Percentiles rank a stretch among this genome's conserved stretches.
Evolutionary conservation across 2,113 vertebrate genomes (phyloP).

Genomic region (Cepphus grylle): DNA sequence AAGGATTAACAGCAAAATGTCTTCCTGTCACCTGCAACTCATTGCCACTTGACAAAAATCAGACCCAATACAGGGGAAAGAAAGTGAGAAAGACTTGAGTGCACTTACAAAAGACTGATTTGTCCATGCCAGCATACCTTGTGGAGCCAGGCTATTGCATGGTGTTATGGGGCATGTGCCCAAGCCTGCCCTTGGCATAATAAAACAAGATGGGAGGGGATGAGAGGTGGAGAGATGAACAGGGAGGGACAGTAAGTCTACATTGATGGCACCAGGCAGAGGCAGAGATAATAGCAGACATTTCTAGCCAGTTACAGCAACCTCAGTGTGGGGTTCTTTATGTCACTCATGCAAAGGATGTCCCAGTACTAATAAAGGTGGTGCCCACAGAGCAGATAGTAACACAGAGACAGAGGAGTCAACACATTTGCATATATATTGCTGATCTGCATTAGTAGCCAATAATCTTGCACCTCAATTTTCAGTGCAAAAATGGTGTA

Average conservation of each 20-base stretch:
- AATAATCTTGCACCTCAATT: background rate
- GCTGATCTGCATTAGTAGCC: background rate
- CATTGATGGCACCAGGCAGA: background rate
- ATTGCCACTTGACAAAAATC: background rate
- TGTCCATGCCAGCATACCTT: background rate
- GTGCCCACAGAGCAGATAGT: background rate
- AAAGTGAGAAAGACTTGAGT: background rate
- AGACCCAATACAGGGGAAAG: accelerated
- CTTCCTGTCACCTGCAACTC: background rate
- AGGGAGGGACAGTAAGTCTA: background rate
- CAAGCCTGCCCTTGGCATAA: background rate
- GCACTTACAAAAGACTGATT: background rate
- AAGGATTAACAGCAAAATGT: background rate
- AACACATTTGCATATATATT: background rate
- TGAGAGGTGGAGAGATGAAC: background rate
- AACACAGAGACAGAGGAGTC: background rate
- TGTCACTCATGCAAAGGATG: background rate
- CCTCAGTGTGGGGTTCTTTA: background rate
- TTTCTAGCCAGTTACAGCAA: background rate
- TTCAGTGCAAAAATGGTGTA: background rate
- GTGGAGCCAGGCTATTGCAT: background rate
- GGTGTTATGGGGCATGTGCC: background rate
- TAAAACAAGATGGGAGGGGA: background rate
- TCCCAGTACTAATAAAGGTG: background rate
- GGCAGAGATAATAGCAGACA: background rate